Evolutionary conservation across 2,888 invertebrate species (phyloP).

Genomic region (Eurytoma adleriae): DNA sequence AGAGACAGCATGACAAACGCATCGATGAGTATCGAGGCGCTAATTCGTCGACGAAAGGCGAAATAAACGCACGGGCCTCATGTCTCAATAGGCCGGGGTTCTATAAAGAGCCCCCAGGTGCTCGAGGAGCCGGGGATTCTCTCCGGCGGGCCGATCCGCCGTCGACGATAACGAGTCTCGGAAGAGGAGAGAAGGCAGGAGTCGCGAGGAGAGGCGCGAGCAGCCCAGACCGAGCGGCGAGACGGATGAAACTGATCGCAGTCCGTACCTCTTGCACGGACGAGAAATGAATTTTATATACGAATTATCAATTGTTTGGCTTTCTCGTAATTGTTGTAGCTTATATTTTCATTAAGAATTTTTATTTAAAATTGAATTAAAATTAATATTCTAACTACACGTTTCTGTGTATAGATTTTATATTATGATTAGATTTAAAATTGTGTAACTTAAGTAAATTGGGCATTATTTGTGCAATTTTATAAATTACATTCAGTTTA

Average conservation of each 20-base stretch:
- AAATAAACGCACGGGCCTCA: slow-evolving; percentile 2
- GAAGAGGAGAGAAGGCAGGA: slow-evolving; percentile 7
- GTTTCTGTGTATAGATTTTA: too few species aligned
- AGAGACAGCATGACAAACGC: background rate
- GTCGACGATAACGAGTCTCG: slow-evolving; percentile 27
- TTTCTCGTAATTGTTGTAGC: too few species aligned
- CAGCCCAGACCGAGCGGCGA: slow-evolving; percentile 24
- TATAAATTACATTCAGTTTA: too few species aligned
- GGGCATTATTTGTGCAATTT: too few species aligned
- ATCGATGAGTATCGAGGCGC: slow-evolving; percentile 38
- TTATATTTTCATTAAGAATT: too few species aligned
- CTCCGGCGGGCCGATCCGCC: slow-evolving; percentile 18
- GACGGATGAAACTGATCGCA: slow-evolving; percentile 43
- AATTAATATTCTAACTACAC: too few species aligned
- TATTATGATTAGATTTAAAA: too few species aligned
- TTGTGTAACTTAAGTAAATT: too few species aligned
- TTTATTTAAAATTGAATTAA: background rate
- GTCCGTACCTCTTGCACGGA: background rate
- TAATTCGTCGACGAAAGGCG: slow-evolving; percentile 49
- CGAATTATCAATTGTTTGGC: too few species aligned
- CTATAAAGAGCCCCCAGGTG: slow-evolving; percentile 37
- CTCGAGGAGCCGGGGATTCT: background rate
- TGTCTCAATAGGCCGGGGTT: slow-evolving; percentile 38
- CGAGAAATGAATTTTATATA: too few species aligned
- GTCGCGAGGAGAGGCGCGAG: background rate